These are phyloP conservation scores for Spilarctia lutea DNA, from an alignment of 2,888 invertebrate species.

Conservation along the genomic window DNA sequence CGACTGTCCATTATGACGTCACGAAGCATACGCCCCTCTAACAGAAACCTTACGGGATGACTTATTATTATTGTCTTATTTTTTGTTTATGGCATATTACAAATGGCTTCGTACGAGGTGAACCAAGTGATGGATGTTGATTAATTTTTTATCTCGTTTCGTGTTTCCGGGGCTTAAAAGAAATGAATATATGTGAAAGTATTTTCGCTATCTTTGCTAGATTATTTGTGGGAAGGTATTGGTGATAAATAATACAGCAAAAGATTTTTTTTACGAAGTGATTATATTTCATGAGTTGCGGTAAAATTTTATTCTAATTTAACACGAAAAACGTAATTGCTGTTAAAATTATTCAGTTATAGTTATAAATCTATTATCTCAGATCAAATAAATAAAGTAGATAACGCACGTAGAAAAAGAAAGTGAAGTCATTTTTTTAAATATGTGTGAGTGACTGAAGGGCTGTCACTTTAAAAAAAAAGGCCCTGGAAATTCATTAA, in stretches of 20 bases:
- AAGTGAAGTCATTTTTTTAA: no score
- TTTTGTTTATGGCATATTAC: slow-evolving; percentile 43
- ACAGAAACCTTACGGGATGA: slow-evolving; percentile 56
- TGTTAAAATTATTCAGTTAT: no score
- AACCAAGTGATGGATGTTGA: slow-evolving; percentile 49
- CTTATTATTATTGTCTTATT: slow-evolving; percentile 51
- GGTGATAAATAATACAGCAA: slow-evolving; percentile 13
- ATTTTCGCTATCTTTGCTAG: slow-evolving; percentile 20
- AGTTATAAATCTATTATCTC: no score
- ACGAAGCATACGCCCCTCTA: slow-evolving; percentile 58
- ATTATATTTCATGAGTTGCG: not conserved
- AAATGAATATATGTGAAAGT: slow-evolving; percentile 39
- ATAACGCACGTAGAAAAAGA: no score
- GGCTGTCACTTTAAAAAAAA: no score
- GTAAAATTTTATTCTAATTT: not conserved
- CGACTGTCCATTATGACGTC: slow-evolving; percentile 67
- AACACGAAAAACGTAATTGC: no score
- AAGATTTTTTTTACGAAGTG: not conserved
- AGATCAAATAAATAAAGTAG: no score
- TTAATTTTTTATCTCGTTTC: slow-evolving; percentile 48
- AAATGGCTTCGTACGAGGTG: slow-evolving; percentile 49
- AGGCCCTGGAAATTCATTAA: no score
- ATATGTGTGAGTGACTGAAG: no score
- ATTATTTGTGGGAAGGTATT: slow-evolving; percentile 19
- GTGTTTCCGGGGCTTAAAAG: slow-evolving; percentile 35